These are phyloP conservation scores for Fopius arisanus DNA, from an alignment of 1,140 invertebrate species.

Conservation along the genomic window DNA sequence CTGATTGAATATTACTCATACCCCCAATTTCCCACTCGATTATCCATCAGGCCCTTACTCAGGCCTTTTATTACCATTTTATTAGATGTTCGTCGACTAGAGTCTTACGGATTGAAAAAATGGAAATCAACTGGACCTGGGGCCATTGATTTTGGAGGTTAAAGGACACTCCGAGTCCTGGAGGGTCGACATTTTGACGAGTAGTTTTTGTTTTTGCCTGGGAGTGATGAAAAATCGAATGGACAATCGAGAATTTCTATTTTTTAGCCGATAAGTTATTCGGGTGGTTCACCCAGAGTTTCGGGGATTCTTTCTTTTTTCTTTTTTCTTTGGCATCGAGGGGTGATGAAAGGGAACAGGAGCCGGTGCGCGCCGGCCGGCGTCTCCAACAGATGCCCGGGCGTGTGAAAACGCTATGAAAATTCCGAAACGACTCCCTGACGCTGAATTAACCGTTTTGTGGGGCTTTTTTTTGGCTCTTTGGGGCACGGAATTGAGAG, in stretches of 20 bases:
- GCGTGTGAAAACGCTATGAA: background rate
- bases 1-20: background rate
- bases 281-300: background rate
- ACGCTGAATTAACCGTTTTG: background rate
- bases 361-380: slow-evolving; percentile 23
- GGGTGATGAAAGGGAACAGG: background rate
- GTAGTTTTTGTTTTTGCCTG: background rate
- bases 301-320: background rate
- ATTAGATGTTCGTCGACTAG: too few relatives aligned
- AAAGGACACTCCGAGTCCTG: background rate
- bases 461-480: background rate
- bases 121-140: background rate
- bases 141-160: background rate
- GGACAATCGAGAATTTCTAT: background rate
- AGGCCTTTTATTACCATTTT: too few relatives aligned
- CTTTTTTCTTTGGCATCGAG: background rate
- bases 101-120: background rate
- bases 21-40: too few relatives aligned
- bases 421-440: background rate
- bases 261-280: background rate
- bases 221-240: background rate
- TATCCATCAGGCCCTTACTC: too few relatives aligned
- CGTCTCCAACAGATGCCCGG: slow-evolving; percentile 5
- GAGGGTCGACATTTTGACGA: background rate
- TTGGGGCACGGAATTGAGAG: background rate